Evolutionary conservation across 1,140 invertebrate genomes (phyloP).

Genomic region (Drosophila pandora): DNA sequence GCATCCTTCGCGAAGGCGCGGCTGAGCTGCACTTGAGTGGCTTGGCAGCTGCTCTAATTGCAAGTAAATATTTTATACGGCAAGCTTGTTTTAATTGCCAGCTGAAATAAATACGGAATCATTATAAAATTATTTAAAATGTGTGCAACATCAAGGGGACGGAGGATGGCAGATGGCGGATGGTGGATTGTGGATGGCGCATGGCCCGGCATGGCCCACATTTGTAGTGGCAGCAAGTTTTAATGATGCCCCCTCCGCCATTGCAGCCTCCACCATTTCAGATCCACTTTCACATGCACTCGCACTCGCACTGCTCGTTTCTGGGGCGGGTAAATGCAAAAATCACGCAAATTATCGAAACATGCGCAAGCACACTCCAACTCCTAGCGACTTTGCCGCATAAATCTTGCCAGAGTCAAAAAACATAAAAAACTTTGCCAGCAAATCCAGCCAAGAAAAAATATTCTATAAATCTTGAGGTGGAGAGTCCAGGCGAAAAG

Average conservation of each 20-base stretch:
- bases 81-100: slow-evolving; percentile 77
- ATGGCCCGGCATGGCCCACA: slow-evolving; percentile 56
- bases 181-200: slow-evolving; percentile 6
- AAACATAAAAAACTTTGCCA: slow-evolving; percentile 42
- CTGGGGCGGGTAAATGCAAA: slow-evolving; percentile 68
- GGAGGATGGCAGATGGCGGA: not conserved
- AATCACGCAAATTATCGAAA: slow-evolving; percentile 83
- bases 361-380: slow-evolving; percentile 75
- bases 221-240: slow-evolving; percentile 76
- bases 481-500: slow-evolving; percentile 56
- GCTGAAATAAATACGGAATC: slow-evolving; percentile 78
- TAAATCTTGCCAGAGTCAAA: slow-evolving; percentile 73
- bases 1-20: slow-evolving; percentile 37
- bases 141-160: slow-evolving; percentile 8
- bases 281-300: slow-evolving; percentile 37
- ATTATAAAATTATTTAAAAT: slow-evolving; percentile 69
- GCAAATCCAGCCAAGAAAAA: slow-evolving; percentile 37
- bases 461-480: slow-evolving; percentile 79
- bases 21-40: slow-evolving; percentile 72
- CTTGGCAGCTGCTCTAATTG: slow-evolving; percentile 70
- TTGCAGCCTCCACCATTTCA: slow-evolving; percentile 37
- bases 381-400: slow-evolving; percentile 70
- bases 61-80: slow-evolving; percentile 79
- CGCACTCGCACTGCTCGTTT: slow-evolving; percentile 35
- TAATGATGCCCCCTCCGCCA: slow-evolving; percentile 65